Percentiles rank a stretch among this genome's conserved stretches.
Conservation (phyloP, 2,888 invertebrate species). For the Ashinkailepas kermadecensis region DNA sequence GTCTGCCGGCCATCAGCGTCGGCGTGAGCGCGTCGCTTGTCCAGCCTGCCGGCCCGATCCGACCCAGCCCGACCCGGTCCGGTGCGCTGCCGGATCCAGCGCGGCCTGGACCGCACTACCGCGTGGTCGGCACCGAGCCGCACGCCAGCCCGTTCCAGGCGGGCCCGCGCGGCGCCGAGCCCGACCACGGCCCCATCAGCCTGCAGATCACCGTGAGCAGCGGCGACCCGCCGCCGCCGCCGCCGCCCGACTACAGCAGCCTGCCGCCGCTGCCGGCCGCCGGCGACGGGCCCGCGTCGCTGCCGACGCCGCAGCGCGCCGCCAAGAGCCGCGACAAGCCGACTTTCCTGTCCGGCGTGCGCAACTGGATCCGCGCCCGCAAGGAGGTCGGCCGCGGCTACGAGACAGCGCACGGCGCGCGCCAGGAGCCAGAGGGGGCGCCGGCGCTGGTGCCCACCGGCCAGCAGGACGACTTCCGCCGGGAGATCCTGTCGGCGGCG, state of each 20-base stretch:
- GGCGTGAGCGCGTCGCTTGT: neutral
- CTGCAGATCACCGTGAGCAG: neutral
- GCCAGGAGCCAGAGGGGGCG: constrained; percentile 33
- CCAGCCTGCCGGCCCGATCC: neutral
- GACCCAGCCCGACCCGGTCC: too few relatives aligned
- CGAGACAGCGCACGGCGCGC: neutral
- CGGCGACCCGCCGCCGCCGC: neutral
- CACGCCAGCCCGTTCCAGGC: too few relatives aligned
- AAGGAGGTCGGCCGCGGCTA: neutral
- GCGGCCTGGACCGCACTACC: neutral
- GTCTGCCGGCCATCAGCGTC: neutral
- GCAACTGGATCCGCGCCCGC: constrained; percentile 2
- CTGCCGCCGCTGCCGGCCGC: neutral
- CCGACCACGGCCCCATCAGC: neutral
- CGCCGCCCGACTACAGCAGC: neutral
- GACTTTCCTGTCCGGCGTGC: constrained; percentile 10
- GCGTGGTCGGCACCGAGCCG: neutral
- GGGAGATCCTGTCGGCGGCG: constrained; percentile 30
- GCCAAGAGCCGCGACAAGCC: neutral
- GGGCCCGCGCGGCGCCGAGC: neutral
- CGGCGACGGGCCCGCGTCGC: too few relatives aligned
- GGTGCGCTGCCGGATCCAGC: too few relatives aligned
- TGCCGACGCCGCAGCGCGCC: neutral
- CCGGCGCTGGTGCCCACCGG: constrained; percentile 28
- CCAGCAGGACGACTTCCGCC: constrained; percentile 26